These are phyloP conservation scores for Palythoa caribaeorum DNA, from an alignment of 92 coral and sea anemone genomes.

Conservation along the genomic window DNA sequence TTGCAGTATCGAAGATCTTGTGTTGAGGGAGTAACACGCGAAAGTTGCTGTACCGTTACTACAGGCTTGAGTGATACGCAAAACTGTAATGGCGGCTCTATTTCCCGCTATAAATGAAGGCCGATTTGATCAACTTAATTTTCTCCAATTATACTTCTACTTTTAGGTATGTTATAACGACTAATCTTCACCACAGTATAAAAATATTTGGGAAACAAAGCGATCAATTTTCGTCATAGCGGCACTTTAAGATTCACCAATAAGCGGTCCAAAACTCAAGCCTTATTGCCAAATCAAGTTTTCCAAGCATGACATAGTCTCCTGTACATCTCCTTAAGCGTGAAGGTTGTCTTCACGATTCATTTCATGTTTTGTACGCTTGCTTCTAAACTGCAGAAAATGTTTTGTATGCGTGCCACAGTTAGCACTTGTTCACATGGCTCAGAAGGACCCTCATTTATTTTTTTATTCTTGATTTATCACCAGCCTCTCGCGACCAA, in stretches of 20 bases:
- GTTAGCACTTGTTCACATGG: constrained; percentile 22
- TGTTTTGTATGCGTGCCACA: too few species aligned
- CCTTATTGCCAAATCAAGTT: too few species aligned
- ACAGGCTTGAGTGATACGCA: constrained; percentile 10
- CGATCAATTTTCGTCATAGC: too few species aligned
- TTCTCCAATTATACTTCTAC: neutral
- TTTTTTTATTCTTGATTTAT: too few species aligned
- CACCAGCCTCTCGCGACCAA: too few species aligned
- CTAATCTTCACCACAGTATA: neutral
- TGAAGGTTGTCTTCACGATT: too few species aligned
- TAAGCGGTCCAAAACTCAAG: too few species aligned
- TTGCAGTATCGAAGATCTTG: neutral
- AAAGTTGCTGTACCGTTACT: constrained; percentile 7
- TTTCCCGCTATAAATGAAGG: constrained; percentile 5
- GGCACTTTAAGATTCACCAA: too few species aligned
- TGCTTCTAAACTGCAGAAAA: too few species aligned
- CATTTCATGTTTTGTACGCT: too few species aligned
- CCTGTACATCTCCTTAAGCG: too few species aligned
- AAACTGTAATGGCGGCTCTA: constrained; percentile 1
- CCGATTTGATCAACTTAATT: constrained; percentile 12
- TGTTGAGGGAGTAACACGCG: neutral
- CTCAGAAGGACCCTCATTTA: constrained; percentile 10
- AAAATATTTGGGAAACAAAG: neutral
- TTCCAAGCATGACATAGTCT: too few species aligned
- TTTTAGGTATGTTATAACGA: neutral